Evolutionary conservation across 2,113 vertebrate genomes (phyloP).

Genomic region (Lethenteron camtschaticum): DNA sequence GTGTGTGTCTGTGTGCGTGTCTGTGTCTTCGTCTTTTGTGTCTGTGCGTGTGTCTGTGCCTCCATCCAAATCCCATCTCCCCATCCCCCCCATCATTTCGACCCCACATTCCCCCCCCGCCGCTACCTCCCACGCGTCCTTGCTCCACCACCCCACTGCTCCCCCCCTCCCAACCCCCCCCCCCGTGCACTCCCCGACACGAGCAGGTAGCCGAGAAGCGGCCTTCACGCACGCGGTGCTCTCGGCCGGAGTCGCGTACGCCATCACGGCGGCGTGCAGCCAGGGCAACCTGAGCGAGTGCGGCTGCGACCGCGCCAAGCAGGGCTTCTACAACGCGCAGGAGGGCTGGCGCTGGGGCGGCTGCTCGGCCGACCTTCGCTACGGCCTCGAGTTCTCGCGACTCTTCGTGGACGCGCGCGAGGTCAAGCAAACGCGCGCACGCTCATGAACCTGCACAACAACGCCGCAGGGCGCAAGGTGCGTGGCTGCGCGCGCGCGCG

Average conservation of each 20-base stretch:
- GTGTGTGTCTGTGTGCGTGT: too few species aligned
- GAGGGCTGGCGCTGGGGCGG: constrained; percentile 97
- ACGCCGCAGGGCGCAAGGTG: constrained; percentile 81
- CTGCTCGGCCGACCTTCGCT: constrained; percentile 73
- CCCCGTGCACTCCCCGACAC: background rate
- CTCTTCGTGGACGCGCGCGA: constrained; percentile 82
- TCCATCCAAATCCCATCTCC: too few species aligned
- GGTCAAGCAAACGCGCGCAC: constrained; percentile 87
- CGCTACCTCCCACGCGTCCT: too few species aligned
- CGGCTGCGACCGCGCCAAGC: constrained; percentile 80
- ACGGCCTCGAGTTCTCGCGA: constrained; percentile 72
- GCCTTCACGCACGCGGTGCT: constrained; percentile 88
- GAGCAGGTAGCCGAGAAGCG: constrained; percentile 71
- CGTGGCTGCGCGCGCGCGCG: constrained; percentile 8
- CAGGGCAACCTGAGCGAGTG: constrained; percentile 79
- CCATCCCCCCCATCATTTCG: too few species aligned
- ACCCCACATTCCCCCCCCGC: too few species aligned
- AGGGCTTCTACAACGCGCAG: constrained; percentile 74
- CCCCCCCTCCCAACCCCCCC: too few species aligned
- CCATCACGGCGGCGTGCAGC: constrained; percentile 73
- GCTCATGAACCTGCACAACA: constrained; percentile 93
- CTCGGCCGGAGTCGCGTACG: constrained; percentile 65
- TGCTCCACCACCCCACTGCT: too few species aligned
- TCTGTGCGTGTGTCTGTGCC: too few species aligned
- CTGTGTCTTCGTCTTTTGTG: too few species aligned